Conservation (phyloP, 2,888 invertebrate species). For the Phanerotoma sp. region DNA sequence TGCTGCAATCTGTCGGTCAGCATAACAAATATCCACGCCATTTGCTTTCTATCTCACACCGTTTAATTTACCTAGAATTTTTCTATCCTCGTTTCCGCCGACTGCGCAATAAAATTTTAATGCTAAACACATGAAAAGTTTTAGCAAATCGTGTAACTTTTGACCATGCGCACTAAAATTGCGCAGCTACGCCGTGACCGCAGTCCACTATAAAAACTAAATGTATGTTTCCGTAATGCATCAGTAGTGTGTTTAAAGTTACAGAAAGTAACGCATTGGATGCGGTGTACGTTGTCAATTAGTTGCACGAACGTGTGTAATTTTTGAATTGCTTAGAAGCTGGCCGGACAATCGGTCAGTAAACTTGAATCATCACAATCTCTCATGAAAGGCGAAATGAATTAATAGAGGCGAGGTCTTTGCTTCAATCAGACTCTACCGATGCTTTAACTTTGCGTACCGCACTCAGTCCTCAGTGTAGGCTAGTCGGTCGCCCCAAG, state of each 20-base stretch:
- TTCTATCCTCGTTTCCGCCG: too few species aligned
- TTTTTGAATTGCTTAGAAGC: slow-evolving; percentile 12
- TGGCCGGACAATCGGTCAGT: slow-evolving; percentile 31
- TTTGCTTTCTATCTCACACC: too few species aligned
- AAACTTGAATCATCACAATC: slow-evolving; percentile 28
- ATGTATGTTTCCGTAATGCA: slow-evolving; percentile 21
- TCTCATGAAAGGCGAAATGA: slow-evolving; percentile 43
- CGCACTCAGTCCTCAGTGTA: slow-evolving; percentile 58
- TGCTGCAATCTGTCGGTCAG: too few species aligned
- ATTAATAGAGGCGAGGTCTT: slow-evolving; percentile 39
- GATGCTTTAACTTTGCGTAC: slow-evolving; percentile 48
- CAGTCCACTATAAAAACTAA: slow-evolving; percentile 31
- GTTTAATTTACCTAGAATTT: too few species aligned
- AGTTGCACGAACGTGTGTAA: slow-evolving; percentile 13
- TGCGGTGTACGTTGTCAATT: slow-evolving; percentile 20
- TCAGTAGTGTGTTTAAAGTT: slow-evolving; percentile 21
- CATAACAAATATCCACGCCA: too few species aligned
- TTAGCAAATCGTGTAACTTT: background rate
- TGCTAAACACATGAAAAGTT: too few species aligned
- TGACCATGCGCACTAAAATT: slow-evolving; percentile 6
- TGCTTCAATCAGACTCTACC: slow-evolving; percentile 40
- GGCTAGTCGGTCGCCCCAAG: slow-evolving; percentile 55
- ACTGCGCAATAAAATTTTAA: too few species aligned
- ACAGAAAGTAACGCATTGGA: background rate
- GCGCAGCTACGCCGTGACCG: slow-evolving; percentile 29